These are phyloP conservation scores for Hemibagrus wyckioides DNA, from an alignment of 2,113 vertebrate species.

Conservation along the genomic window DNA sequence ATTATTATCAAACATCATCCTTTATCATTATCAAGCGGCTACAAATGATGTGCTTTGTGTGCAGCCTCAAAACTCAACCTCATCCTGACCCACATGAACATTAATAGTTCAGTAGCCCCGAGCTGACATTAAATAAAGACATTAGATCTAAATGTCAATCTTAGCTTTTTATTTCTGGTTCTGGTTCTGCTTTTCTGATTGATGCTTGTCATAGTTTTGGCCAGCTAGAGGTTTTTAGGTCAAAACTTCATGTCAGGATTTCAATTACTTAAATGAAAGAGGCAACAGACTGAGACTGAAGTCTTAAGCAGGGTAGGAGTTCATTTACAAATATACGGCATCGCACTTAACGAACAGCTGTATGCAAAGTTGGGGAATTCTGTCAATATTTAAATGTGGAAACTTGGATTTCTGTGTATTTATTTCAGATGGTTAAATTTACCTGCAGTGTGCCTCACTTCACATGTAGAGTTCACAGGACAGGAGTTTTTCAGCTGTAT, in stretches of 20 bases:
- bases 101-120: background rate
- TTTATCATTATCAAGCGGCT: background rate
- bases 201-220: background rate
- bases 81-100: background rate
- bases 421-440: background rate
- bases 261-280: background rate
- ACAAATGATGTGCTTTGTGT: conserved; percentile 11
- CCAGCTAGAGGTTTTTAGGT: background rate
- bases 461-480: background rate
- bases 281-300: background rate
- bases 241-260: background rate
- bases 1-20: background rate
- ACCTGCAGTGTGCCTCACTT: background rate
- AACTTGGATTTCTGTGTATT: background rate
- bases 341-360: no score
- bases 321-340: background rate
- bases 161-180: background rate
- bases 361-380: no score
- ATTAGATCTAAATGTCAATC: background rate
- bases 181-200: conserved; percentile 7
- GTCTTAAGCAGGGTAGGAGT: background rate
- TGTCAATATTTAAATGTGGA: background rate
- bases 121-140: conserved; percentile 15
- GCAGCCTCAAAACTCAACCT: background rate
- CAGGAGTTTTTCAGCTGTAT: background rate